Percentiles rank a stretch among this genome's conserved stretches.
These are phyloP conservation scores for Periophthalmus modestus DNA, from an alignment of 2,113 vertebrate species.

Conservation along the genomic window DNA sequence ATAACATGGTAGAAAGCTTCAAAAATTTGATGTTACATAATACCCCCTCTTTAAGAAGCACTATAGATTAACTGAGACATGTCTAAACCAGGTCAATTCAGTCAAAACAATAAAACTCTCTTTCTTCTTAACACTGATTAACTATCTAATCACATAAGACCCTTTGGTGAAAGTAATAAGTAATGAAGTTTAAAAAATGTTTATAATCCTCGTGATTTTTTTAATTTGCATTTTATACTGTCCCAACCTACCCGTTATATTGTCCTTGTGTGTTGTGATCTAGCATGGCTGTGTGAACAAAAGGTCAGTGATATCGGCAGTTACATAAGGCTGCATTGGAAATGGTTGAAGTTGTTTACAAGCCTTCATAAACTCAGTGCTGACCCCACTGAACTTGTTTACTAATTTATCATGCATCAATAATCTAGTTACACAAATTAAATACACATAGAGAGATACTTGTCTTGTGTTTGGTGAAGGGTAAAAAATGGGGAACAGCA, in stretches of 20 bases:
- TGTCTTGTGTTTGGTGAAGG: background rate
- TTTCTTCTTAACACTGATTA: too few species aligned
- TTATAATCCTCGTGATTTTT: background rate
- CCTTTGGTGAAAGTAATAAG: too few species aligned
- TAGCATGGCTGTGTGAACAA: conserved; percentile 11
- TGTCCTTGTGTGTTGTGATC: conserved; percentile 7
- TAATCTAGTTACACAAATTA: background rate
- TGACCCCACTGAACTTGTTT: conserved; percentile 40
- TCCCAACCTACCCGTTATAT: background rate
- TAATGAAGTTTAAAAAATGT: background rate
- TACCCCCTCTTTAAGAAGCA: too few species aligned
- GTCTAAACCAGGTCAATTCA: too few species aligned
- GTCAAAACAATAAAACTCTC: too few species aligned
- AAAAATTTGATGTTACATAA: too few species aligned
- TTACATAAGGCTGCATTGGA: conserved; percentile 42
- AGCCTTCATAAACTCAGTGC: conserved; percentile 20
- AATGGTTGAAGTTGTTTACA: conserved; percentile 47
- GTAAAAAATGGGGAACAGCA: background rate
- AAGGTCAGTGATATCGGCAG: conserved; percentile 47
- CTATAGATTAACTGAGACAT: too few species aligned
- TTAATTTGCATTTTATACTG: background rate
- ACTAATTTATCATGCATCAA: background rate
- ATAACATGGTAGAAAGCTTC: too few species aligned
- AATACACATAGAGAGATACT: background rate
- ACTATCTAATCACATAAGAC: too few species aligned